Base-by-base conservation (phyloP, 1,140 invertebrate genomes). In the Chironomus striatipennis region DNA sequence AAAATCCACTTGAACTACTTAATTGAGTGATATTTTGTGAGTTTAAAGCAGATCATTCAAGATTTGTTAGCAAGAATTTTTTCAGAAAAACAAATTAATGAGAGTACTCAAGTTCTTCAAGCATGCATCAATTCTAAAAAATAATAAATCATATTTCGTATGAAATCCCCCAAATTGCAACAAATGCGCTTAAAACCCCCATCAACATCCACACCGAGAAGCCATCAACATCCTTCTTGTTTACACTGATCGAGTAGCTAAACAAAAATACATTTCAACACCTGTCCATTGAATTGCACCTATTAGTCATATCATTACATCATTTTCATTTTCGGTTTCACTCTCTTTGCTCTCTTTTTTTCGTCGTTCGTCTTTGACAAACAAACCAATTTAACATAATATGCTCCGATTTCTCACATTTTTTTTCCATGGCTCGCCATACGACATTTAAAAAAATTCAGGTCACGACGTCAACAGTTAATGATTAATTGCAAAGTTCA, bases 401-500 rank as follows among this genome's bases (percentile, higher is more conserved):
- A 34, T 34, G 47, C n/a, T n/a, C 47, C 47, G 47, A 57, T 57
- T 34, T 57, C 47, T 57, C 47, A 34, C 24, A 12, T 57, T 57
- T 0, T n/a, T n/a, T 57, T 10, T 57, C 47, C 1, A 10, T 15
- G 47, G 10, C 8, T 7, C 47, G 47, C 47, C 24, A n/a, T n/a
- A 10, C 47, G 47, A 57, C 47, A 57, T 57, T 57, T 10, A 57
- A 15, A 57, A 57, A 57, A 57, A 57, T 57, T 57, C 47, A 57
- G 47, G 47, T 57, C 47, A 57, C 47, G 8, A 57, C 47, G 47
- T 57, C 12, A 57, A 57, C 12, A n/a, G 47, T 57, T n/a, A 57
- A 57, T 57, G 47, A 57, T 57, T 57, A 57, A 57, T 57, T 57
- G 47, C 47, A 57, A 57, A 12, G 12, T 57, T 57, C 47, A n/a